These are phyloP conservation scores for Oscheius sp. DNA, from an alignment of 2,888 invertebrate species.

Conservation along the genomic window DNA sequence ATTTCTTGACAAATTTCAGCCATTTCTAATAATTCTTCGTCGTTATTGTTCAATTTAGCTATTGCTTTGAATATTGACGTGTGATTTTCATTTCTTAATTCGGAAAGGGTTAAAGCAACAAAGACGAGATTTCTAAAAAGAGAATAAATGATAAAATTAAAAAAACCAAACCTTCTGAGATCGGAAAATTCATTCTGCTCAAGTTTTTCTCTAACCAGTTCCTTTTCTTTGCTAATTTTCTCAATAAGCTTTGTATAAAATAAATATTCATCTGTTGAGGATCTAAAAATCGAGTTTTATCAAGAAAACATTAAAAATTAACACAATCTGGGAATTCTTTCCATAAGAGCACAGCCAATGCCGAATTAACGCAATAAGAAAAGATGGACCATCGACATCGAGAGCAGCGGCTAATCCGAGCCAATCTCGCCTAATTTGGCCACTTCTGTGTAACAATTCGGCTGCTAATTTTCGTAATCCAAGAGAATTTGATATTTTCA, in stretches of 20 bases:
- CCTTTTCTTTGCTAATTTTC: slow-evolving; percentile 1
- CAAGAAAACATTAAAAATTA: neutral
- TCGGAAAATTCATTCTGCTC: slow-evolving; percentile 18
- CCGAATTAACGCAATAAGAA: neutral
- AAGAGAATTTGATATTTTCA: neutral
- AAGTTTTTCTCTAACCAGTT: neutral
- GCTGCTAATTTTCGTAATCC: slow-evolving; percentile 23
- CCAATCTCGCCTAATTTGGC: slow-evolving; percentile 3
- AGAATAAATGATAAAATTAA: neutral
- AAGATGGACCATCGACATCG: neutral
- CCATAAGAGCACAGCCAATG: slow-evolving; percentile 1
- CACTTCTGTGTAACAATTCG: slow-evolving; percentile 10
- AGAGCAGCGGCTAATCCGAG: slow-evolving; percentile 10
- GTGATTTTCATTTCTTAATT: slow-evolving; percentile 15
- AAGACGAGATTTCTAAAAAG: slow-evolving; percentile 21
- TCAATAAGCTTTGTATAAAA: slow-evolving; percentile 22
- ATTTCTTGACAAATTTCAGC: neutral
- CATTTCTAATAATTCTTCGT: slow-evolving; percentile 17
- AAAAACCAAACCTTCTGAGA: slow-evolving; percentile 8
- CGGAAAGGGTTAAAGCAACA: slow-evolving; percentile 9
- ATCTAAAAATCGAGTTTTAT: neutral
- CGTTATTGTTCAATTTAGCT: slow-evolving; percentile 21
- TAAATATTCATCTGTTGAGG: slow-evolving; percentile 11
- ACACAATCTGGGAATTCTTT: slow-evolving; percentile 23
- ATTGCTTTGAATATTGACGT: slow-evolving; percentile 26